Conservation (phyloP, 1,140 invertebrate genomes). For the Eueides isabella region DNA sequence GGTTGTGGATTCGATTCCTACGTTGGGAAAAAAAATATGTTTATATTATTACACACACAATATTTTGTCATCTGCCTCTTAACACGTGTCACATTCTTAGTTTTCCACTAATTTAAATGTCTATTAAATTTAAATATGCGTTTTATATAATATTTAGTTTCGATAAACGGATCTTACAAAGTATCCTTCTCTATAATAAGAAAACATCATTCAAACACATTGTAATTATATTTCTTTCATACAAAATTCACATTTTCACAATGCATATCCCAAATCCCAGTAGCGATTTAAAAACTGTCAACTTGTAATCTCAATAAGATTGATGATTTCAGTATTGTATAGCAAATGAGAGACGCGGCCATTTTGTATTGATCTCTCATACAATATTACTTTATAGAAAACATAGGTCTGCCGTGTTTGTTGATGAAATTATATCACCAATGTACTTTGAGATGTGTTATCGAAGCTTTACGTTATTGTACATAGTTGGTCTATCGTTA, state of each 20-base stretch:
- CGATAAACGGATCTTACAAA: no score
- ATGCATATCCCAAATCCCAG: slow-evolving; percentile 36
- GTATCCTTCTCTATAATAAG: no score
- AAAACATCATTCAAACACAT: not conserved
- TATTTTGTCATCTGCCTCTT: no score
- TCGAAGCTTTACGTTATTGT: slow-evolving; percentile 14
- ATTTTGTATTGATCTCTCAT: slow-evolving; percentile 24
- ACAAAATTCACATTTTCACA: slow-evolving; percentile 16
- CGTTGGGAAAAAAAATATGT: no score
- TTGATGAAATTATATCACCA: slow-evolving; percentile 24
- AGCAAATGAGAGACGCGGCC: slow-evolving; percentile 36
- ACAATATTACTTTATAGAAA: not conserved
- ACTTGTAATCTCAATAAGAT: slow-evolving; percentile 44
- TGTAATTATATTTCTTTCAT: slow-evolving; percentile 16
- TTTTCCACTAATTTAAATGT: no score
- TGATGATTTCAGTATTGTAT: slow-evolving; percentile 44
- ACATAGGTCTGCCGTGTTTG: slow-evolving; percentile 20
- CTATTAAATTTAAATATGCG: no score
- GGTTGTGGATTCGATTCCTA: no score
- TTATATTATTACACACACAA: no score
- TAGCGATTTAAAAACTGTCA: slow-evolving; percentile 45
- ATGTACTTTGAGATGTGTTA: slow-evolving; percentile 17
- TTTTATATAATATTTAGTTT: no score
- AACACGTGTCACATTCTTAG: no score
- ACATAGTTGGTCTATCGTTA: not conserved